Percentiles rank a stretch among this genome's conserved stretches.
These are phyloP conservation scores for Drosophila arawakana DNA, from an alignment of 1,140 invertebrate species.

Conservation along the genomic window DNA sequence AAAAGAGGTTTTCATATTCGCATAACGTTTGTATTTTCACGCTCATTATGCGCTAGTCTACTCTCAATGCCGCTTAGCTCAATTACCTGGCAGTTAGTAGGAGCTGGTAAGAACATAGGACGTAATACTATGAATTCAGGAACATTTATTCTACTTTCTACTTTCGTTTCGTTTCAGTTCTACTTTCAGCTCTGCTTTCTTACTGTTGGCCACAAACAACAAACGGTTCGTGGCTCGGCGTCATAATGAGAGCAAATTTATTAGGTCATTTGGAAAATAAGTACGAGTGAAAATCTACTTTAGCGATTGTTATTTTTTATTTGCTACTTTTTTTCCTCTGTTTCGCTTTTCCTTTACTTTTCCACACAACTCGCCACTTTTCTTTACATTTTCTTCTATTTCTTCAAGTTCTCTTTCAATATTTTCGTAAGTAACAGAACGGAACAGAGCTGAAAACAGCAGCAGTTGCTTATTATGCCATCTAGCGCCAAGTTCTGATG, in stretches of 20 bases:
- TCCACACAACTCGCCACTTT: constrained; percentile 3
- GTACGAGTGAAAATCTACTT: constrained; percentile 70
- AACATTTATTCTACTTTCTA: constrained; percentile 46
- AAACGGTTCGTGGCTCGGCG: constrained; percentile 72
- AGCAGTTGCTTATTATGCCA: constrained; percentile 78
- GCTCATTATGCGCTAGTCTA: constrained; percentile 73
- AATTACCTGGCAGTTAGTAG: constrained; percentile 66
- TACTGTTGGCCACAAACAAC: constrained; percentile 61
- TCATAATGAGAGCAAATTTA: constrained; percentile 83
- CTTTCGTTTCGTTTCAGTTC: too few relatives aligned
- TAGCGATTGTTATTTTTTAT: constrained; percentile 25
- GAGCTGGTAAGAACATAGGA: not conserved
- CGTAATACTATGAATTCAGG: constrained; percentile 25
- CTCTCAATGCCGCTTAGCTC: constrained; percentile 61
- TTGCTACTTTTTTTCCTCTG: constrained; percentile 11
- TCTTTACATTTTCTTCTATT: constrained; percentile 20
- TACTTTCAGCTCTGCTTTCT: constrained; percentile 25
- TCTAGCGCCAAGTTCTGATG: constrained; percentile 56
- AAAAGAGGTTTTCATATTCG: constrained; percentile 68
- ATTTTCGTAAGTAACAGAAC: constrained; percentile 45
- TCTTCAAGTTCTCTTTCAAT: constrained; percentile 12
- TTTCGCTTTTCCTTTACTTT: constrained; percentile 43
- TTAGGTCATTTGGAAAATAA: constrained; percentile 80
- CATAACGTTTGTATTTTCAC: constrained; percentile 72
- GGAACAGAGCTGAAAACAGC: constrained; percentile 29